Percentiles rank a stretch among this genome's conserved stretches.
Conservation (phyloP, 2,797 vertebrate species). For the Spea hammondii region DNA sequence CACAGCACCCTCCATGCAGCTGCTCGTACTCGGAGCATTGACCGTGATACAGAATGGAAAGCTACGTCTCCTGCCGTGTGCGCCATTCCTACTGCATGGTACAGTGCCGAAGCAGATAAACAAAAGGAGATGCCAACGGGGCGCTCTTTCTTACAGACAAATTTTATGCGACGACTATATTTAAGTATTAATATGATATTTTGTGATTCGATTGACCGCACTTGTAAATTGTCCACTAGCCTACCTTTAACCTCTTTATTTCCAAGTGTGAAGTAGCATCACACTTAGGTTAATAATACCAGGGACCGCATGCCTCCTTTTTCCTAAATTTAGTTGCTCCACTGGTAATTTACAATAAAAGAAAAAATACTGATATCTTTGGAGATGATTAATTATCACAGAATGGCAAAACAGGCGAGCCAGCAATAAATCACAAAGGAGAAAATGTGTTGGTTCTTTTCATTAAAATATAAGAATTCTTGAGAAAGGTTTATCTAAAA, state of each 20-base stretch:
- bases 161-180: no score
- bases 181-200: no score
- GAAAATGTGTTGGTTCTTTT: slow-evolving; percentile 4
- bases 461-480: slow-evolving; percentile 3
- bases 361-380: background rate
- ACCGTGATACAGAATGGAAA: slow-evolving; percentile 62
- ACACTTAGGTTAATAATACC: no score
- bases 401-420: background rate
- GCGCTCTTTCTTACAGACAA: slow-evolving; percentile 26
- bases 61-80: slow-evolving; percentile 59
- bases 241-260: no score
- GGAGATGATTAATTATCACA: slow-evolving; percentile 9
- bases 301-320: background rate
- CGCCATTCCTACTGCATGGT: slow-evolving; percentile 57
- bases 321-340: background rate
- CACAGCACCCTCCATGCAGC: slow-evolving; percentile 60
- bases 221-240: no score
- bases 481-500: background rate
- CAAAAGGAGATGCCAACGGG: slow-evolving; percentile 38
- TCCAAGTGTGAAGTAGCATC: no score
- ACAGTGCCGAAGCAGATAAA: slow-evolving; percentile 55
- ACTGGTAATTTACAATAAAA: slow-evolving; percentile 19
- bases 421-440: slow-evolving; percentile 7
- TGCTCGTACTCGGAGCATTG: slow-evolving; percentile 54
- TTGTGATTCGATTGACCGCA: no score